Conservation (phyloP, 2,113 vertebrate genomes). For the Ammodytes marinus region DNA sequence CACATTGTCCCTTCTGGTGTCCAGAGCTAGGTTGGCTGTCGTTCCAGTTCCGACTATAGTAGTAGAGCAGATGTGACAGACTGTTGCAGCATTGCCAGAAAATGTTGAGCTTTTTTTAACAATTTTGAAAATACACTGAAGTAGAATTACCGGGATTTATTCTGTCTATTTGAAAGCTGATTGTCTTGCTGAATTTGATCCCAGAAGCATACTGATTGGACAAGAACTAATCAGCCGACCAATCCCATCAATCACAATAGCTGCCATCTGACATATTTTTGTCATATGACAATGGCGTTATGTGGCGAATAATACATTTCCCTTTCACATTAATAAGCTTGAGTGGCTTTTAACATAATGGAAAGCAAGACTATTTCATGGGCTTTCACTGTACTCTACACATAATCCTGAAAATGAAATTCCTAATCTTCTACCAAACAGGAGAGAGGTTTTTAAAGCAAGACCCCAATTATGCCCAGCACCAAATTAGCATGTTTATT, state of each 20-base stretch:
- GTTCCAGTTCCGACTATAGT: conserved; percentile 54
- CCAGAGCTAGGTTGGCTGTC: conserved; percentile 55
- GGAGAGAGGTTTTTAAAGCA: conserved; percentile 78
- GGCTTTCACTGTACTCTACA: conserved; percentile 73
- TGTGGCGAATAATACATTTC: conserved; percentile 76
- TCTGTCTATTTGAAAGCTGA: conserved; percentile 57
- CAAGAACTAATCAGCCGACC: conserved; percentile 61
- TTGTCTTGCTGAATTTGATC: conserved; percentile 63
- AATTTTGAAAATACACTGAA: conserved; percentile 56
- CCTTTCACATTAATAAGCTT: conserved; percentile 81
- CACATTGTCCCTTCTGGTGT: conserved; percentile 62
- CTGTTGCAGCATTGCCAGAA: conserved; percentile 30
- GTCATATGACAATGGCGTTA: conserved; percentile 74
- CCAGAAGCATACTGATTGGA: conserved; percentile 49
- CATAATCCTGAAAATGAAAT: conserved; percentile 85
- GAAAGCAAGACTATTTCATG: conserved; percentile 79
- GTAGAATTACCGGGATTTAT: conserved; percentile 37
- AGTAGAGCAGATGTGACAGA: conserved; percentile 51
- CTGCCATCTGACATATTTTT: conserved; percentile 74
- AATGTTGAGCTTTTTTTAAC: conserved; percentile 40
- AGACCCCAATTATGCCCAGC: conserved; percentile 84
- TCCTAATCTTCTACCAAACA: conserved; percentile 85
- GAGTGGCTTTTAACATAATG: conserved; percentile 83
- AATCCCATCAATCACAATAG: conserved; percentile 67
- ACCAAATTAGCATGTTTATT: conserved; percentile 85